Evolutionary conservation across 2,113 vertebrate species (phyloP), one percentile per base, ranked within the genome.

Genomic region (Lanius ludovicianus): DNA sequence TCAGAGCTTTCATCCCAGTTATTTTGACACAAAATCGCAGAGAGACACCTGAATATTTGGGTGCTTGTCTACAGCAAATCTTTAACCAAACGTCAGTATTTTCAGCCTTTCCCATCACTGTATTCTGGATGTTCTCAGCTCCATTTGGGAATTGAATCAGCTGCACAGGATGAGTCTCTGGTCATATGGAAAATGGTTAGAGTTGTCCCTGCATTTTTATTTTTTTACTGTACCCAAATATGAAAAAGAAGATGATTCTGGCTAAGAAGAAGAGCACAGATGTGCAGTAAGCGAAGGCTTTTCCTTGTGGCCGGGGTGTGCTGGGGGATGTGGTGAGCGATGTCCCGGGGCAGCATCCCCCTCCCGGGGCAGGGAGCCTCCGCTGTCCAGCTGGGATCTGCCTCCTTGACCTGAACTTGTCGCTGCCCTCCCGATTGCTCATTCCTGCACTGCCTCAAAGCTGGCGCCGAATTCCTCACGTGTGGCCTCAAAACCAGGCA

Each of bases 321-420:
- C 8, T 25, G 73, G 5, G 60, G 69, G 80, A 1, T 13, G 31
- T 35, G 67, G 20, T 35, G 77, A 7, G 87, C 62, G 23, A 9
- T 42, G 70, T 33, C 67, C 85, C 71, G 4, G 52, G 3, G 60
- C 62, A n/a, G 16, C 33, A 24, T 46, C 82, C 93, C 92, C 81
- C n/a, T 30, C 37, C 15, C 5, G 22, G 83, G 89, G 84, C 69
- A 5, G 79, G 95, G 90, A 87, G 93, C 92, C 94, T 91, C 97
- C 95, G 88, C 83, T 78, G 97, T 77, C 98, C 98, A 98, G 97
- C 98, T 98, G 98, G 80, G 97, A 91, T 89, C 91, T 93, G 96
- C 94, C 70, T 80, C 90, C 95, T 87, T 87, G 97, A 97, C 87
- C 92, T 33, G 96, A 96, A 97, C 96, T 95, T 95, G 90, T 28